phyloP scores from a whole-genome alignment of 1,140 invertebrate genomes.

The Trichonephila inaurata region DNA sequence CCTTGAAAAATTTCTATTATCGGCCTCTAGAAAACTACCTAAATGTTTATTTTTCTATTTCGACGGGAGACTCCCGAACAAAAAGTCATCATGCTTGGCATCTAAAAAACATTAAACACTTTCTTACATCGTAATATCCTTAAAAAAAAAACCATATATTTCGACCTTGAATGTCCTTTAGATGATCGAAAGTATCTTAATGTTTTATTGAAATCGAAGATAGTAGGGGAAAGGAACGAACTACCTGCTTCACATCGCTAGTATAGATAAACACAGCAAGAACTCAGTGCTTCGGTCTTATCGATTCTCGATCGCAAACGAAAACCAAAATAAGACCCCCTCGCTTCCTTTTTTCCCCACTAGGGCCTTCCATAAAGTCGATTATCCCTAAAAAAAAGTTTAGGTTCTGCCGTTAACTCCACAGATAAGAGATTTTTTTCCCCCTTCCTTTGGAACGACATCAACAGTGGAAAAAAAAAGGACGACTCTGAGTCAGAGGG shows the following conservation, averaged over 20 bases:
- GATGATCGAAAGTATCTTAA: slow-evolving; percentile 37
- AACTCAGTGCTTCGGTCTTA: neutral
- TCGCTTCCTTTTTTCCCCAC: neutral
- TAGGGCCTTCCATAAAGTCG: slow-evolving; percentile 27
- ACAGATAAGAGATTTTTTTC: slow-evolving; percentile 57
- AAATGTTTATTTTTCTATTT: no score
- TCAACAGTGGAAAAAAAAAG: slow-evolving; percentile 31
- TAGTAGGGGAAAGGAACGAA: neutral
- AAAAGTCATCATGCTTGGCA: neutral
- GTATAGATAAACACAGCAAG: slow-evolving; percentile 33
- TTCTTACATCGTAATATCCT: neutral
- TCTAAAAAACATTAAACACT: slow-evolving; percentile 19
- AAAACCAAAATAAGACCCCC: slow-evolving; percentile 42
- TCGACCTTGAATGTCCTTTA: slow-evolving; percentile 31
- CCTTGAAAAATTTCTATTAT: no score
- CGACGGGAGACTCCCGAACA: no score
- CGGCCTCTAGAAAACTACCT: no score
- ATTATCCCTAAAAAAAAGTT: slow-evolving; percentile 62
- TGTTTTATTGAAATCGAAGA: slow-evolving; percentile 39
- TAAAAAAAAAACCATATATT: neutral
- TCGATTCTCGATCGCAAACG: slow-evolving; percentile 59
- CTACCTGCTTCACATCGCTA: slow-evolving; percentile 6
- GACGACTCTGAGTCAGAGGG: slow-evolving; percentile 54
- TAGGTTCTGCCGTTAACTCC: slow-evolving; percentile 55
- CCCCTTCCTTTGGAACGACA: slow-evolving; percentile 47